Conservation (phyloP, 2,797 vertebrate genomes). For the Arnoldichthys spilopterus region DNA sequence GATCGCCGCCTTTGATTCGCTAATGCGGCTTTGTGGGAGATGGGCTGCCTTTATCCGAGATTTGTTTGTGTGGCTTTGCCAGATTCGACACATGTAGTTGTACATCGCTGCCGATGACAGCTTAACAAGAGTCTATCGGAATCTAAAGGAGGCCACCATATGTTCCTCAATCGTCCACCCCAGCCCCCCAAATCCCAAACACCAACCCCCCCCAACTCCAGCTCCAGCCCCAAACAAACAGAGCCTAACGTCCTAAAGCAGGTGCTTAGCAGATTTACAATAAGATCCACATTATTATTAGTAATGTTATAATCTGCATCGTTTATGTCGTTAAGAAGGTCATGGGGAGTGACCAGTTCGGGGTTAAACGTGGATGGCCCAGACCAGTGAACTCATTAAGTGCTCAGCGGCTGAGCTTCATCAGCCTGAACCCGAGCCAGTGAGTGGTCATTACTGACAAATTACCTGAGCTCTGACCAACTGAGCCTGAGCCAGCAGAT, state of each 20-base stretch:
- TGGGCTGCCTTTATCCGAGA: neutral
- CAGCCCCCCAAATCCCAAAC: neutral
- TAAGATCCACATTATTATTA: too few species aligned
- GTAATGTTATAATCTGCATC: too few species aligned
- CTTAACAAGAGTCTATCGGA: neutral
- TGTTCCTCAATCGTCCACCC: neutral
- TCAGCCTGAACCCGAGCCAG: constrained; percentile 26
- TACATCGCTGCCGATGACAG: neutral
- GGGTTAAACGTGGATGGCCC: constrained; percentile 12
- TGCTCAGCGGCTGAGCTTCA: constrained; percentile 16
- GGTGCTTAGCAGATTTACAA: neutral
- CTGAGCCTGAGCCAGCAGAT: constrained; percentile 4
- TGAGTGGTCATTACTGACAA: constrained; percentile 20
- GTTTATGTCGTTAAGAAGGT: neutral
- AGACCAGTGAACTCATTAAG: constrained; percentile 10
- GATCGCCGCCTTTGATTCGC: neutral
- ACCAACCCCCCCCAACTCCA: neutral
- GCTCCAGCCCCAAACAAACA: neutral
- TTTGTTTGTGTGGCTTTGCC: constrained; percentile 1
- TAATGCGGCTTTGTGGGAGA: constrained; percentile 12
- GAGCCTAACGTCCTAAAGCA: neutral
- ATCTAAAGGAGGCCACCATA: neutral
- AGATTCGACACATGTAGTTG: constrained; percentile 23
- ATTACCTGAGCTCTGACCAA: constrained; percentile 10
- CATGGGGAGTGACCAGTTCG: neutral